Evolutionary conservation across 2,113 vertebrate species (phyloP).

Genomic region (Zootoca vivipara): DNA sequence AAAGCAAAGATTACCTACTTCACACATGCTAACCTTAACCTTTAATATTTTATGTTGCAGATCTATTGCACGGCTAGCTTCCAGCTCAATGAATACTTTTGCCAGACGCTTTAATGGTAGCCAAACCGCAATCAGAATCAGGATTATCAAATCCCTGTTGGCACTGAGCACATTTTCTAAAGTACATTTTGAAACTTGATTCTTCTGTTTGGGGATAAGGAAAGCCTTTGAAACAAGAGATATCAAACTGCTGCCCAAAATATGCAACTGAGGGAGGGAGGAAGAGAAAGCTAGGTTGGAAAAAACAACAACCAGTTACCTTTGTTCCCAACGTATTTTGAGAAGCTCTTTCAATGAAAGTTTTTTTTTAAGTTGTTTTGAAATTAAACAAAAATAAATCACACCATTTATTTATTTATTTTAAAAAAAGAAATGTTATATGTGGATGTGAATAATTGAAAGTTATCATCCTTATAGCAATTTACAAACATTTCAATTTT

Average conservation of each 20-base stretch:
- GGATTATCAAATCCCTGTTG: not conserved
- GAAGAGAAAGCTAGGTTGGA: not conserved
- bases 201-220: not conserved
- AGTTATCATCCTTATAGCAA: not conserved
- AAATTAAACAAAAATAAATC: not conserved
- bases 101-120: not conserved
- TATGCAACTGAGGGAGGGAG: not conserved
- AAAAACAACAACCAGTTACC: too few relatives aligned
- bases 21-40: not conserved
- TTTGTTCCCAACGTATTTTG: not conserved
- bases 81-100: not conserved
- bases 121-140: slow-evolving; percentile 1
- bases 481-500: not conserved
- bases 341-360: not conserved
- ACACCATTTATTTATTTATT: not conserved
- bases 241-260: not conserved
- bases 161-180: not conserved
- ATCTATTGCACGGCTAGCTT: not conserved
- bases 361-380: not conserved
- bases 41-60: rapidly evolving
- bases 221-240: not conserved
- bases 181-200: not conserved
- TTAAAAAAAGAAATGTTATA: not conserved
- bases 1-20: not conserved
- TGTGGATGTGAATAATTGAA: not conserved